phyloP scores from a whole-genome alignment of 2,113 vertebrate genomes.

The Barnardius zonarius region DNA sequence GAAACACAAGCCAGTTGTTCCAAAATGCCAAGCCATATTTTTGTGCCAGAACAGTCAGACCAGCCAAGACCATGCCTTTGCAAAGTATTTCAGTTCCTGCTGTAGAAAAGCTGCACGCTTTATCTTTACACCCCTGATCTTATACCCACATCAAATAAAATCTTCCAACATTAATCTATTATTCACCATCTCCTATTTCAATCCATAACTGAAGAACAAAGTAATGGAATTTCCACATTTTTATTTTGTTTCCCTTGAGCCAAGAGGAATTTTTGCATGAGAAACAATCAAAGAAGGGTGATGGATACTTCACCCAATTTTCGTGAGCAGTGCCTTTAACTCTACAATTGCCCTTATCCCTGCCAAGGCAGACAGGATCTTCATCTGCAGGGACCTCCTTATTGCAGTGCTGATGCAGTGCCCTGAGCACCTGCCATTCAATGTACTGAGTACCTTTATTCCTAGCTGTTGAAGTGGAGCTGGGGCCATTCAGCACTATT shows the following conservation, averaged over 20 bases:
- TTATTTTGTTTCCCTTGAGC: background rate
- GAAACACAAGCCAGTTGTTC: background rate
- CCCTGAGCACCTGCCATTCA: background rate
- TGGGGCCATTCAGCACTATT: background rate
- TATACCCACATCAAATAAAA: background rate
- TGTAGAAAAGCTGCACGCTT: background rate
- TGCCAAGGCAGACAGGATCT: background rate
- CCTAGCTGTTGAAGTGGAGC: background rate
- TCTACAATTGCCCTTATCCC: background rate
- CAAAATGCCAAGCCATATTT: background rate
- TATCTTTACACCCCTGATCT: background rate
- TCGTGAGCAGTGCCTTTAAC: background rate
- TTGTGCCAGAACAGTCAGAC: background rate
- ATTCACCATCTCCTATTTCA: background rate
- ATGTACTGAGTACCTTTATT: background rate
- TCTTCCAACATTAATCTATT: background rate
- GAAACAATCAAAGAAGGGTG: background rate
- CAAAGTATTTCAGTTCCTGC: background rate
- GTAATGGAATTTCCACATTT: background rate
- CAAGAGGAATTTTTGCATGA: background rate
- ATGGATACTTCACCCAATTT: background rate
- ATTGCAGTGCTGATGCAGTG: too few relatives aligned
- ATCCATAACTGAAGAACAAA: background rate
- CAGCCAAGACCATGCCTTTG: background rate
- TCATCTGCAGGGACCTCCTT: background rate